Conservation (phyloP, 1,140 invertebrate species). For the Uloborus diversus region DNA sequence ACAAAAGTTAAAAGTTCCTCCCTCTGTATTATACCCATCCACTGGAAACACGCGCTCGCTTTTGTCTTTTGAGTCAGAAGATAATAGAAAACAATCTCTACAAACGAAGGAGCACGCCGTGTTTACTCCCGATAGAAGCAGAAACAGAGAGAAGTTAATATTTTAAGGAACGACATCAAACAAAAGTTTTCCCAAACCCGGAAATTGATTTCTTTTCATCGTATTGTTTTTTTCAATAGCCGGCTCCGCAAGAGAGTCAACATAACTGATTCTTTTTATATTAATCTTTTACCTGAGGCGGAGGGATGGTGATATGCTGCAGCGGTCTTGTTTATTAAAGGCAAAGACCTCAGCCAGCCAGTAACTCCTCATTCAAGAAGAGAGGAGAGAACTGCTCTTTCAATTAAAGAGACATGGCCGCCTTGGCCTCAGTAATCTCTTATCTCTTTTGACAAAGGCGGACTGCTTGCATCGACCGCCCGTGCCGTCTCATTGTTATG, state of each 20-base stretch:
- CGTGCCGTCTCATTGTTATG: conserved; percentile 12
- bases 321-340: conserved; percentile 17
- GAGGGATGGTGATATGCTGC: background rate
- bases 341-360: too few species aligned
- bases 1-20: background rate
- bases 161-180: conserved; percentile 23
- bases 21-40: background rate
- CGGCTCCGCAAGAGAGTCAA: background rate
- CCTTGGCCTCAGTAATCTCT: conserved; percentile 17
- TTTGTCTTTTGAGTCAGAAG: background rate
- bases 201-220: conserved; percentile 32
- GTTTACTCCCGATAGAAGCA: background rate
- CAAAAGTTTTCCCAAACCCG: background rate
- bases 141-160: background rate
- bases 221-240: background rate
- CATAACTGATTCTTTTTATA: conserved; percentile 25
- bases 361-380: background rate
- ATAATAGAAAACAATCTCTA: background rate
- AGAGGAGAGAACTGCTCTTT: conserved; percentile 36
- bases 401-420: conserved; percentile 33
- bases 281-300: background rate
- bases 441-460: conserved; percentile 31
- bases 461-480: conserved; percentile 6
- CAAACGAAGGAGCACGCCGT: background rate
- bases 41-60: too few species aligned